Evolutionary conservation across 2,888 invertebrate genomes (phyloP).

Genomic region (Drosophila hamatofila): DNA sequence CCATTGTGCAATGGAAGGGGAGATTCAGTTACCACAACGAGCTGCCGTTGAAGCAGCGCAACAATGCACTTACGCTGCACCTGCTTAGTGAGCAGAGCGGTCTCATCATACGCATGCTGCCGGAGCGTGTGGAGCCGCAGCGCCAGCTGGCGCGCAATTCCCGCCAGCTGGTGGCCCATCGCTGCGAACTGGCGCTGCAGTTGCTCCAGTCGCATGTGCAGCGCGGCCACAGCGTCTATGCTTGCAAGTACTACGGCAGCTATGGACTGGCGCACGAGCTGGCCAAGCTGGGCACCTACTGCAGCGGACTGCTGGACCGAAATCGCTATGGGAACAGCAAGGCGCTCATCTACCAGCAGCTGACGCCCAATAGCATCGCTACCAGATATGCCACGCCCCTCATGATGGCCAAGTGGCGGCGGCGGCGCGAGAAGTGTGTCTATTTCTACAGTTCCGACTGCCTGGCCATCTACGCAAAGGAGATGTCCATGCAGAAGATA

Average conservation of each 20-base stretch:
- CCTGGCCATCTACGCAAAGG: conserved; percentile 70
- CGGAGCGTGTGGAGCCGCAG: conserved; percentile 52
- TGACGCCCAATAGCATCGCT: conserved; percentile 56
- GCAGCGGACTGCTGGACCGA: conserved; percentile 69
- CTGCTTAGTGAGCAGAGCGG: conserved; percentile 68
- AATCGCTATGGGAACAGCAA: conserved; percentile 76
- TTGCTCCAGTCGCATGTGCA: conserved; percentile 51
- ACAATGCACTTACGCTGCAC: conserved; percentile 63
- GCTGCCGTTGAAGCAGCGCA: conserved; percentile 56
- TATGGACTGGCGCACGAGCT: conserved; percentile 68
- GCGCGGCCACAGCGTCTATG: conserved; percentile 67
- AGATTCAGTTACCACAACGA: conserved; percentile 56
- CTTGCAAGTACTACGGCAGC: conserved; percentile 73
- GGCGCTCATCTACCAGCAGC: conserved; percentile 56
- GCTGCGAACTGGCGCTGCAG: conserved; percentile 52
- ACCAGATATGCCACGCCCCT: conserved; percentile 62
- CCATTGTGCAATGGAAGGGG: conserved; percentile 67
- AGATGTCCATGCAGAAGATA: conserved; percentile 60
- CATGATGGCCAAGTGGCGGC: conserved; percentile 77
- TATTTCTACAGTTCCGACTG: conserved; percentile 77
- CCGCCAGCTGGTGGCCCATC: conserved; percentile 57
- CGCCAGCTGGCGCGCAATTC: conserved; percentile 54
- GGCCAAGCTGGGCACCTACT: conserved; percentile 59
- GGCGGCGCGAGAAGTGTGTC: conserved; percentile 55
- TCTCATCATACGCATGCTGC: conserved; percentile 54